These are phyloP conservation scores for Lasioglossum albipes DNA, from an alignment of 1,140 invertebrate genomes.

Conservation along the genomic window DNA sequence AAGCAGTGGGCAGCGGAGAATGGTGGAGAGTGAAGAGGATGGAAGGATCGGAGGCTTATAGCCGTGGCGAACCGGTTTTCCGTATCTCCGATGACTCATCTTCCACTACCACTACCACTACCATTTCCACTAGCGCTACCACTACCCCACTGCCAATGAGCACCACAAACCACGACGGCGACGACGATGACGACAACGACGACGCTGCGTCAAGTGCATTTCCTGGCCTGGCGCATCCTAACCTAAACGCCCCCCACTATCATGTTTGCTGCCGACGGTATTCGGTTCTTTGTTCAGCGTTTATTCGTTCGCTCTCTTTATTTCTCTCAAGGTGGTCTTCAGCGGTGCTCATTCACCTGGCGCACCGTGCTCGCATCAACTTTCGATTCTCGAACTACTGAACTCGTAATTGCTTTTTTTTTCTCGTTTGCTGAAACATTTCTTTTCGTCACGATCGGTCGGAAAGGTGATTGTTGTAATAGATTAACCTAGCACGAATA, in stretches of 20 bases:
- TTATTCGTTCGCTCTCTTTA: conserved; percentile 33
- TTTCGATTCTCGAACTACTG: no score
- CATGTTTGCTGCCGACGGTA: neutral
- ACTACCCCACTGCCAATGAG: no score
- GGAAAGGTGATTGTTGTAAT: no score
- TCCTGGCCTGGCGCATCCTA: conserved; percentile 73
- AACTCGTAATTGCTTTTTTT: neutral
- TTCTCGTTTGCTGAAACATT: no score
- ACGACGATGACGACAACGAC: conserved; percentile 25
- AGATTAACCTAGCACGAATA: no score
- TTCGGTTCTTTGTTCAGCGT: conserved; percentile 2
- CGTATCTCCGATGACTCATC: conserved; percentile 79
- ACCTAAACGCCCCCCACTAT: conserved; percentile 56
- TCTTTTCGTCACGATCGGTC: no score
- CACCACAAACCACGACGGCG: no score
- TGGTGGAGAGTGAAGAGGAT: conserved; percentile 29
- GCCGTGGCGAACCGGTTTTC: conserved; percentile 76
- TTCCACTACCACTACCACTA: conserved; percentile 21
- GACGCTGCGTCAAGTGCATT: conserved; percentile 78
- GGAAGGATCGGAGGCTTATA: conserved; percentile 46
- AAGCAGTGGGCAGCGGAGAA: neutral
- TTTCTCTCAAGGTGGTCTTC: conserved; percentile 40
- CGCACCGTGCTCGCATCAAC: neutral
- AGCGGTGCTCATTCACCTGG: conserved; percentile 58
- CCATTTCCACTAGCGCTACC: no score